Evolutionary conservation across 2,113 vertebrate species (phyloP), one percentile per base, ranked within the genome.

Genomic region (Lota lota): DNA sequence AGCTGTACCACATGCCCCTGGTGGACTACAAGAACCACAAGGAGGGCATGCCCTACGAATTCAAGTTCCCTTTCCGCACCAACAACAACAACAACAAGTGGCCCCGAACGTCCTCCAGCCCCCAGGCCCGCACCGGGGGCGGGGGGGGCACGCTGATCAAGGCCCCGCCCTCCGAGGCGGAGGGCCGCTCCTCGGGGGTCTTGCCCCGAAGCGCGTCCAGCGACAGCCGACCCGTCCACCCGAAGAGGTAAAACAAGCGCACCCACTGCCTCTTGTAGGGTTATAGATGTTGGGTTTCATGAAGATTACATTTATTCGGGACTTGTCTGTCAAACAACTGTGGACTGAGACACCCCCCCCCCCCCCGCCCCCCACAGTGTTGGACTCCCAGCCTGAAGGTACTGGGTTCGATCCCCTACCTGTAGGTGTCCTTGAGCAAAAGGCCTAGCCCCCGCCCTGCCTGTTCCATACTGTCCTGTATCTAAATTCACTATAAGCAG

Each of bases 11-110:
- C 79, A 92, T 96, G 95, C 96, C 96, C 1, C 92, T 96, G 60
- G 94, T 97, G 91, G 96, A 98, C 75, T 98, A 98, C 87, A 98
- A 98, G 81, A 92, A 95, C 88, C 89, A 89, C 82, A 95, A 96
- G 14, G 96, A 98, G 75, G 95, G 94, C 24, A 93, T 95, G 88
- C 85, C 95, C 0, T 98, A 96, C 0, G 96, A 98, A 53, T 92
- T 97, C 81, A 98, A 98, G 88, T 96, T 97, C 79, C 96, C 96
- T 28, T 96, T 97, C 90, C 92, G 95, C 80, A 56, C 83, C 66
- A 67, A 73, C 73, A 96, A 93, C 87, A 96, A 94, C 86, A 96
- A 93, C 88, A 93, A 89, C 82, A 98, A 97, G 80, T 98, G 96
- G 96, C 95, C 96, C 7, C 92, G 96, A 79, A 95, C 92, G 59